These are phyloP conservation scores for Montipora capricornis DNA, from an alignment of 64 coral and sea anemone genomes.

Conservation along the genomic window DNA sequence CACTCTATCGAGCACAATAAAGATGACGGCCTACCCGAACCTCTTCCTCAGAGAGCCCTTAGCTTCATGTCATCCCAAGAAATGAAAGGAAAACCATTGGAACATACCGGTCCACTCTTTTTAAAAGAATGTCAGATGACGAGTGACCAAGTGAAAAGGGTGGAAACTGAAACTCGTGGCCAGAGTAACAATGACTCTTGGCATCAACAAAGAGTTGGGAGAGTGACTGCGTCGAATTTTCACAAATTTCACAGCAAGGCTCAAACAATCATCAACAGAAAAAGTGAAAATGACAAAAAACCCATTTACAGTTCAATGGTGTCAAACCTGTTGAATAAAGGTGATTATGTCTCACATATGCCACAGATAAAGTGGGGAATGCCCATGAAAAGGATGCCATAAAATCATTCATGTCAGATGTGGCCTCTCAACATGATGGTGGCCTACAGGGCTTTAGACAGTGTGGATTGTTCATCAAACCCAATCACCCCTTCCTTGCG, in stretches of 20 bases:
- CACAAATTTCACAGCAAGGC: constrained; percentile 62
- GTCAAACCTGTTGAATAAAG: not conserved
- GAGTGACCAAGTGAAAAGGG: constrained; percentile 30
- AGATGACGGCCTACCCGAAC: no score
- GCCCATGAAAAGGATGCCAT: no score
- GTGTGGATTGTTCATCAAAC: no score
- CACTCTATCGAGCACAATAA: no score
- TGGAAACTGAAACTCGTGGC: constrained; percentile 61
- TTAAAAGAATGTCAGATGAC: constrained; percentile 42
- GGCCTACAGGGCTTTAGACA: no score
- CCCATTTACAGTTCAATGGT: constrained; percentile 35
- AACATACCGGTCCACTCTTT: constrained; percentile 30
- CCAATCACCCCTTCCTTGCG: no score
- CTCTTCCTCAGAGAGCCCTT: no score
- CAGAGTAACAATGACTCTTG: constrained; percentile 15
- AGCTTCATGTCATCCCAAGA: constrained; percentile 49
- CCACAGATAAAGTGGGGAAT: no score
- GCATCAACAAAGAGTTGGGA: constrained; percentile 49
- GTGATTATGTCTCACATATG: no score
- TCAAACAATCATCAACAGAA: constrained; percentile 46
- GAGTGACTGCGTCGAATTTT: constrained; percentile 67
- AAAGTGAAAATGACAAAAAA: constrained; percentile 21
- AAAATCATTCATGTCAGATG: no score
- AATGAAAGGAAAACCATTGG: constrained; percentile 48
- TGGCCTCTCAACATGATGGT: no score